Conservation (phyloP, 2,888 invertebrate species). For the Phengaris arion region DNA sequence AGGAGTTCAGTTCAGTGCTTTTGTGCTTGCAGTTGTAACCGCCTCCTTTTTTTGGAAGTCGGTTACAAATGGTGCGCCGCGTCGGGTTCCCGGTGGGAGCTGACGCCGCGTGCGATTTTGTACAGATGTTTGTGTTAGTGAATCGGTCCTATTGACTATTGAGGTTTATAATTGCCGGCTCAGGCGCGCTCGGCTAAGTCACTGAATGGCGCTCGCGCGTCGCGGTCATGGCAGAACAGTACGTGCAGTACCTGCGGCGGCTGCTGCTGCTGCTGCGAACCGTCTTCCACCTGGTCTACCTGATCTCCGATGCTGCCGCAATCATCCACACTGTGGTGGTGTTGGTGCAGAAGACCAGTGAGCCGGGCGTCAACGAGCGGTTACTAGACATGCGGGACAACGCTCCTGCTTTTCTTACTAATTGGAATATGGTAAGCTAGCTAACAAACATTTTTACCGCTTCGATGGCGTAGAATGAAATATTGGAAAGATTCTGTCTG, state of each 20-base stretch:
- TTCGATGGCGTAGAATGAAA: no score
- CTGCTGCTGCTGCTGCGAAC: slow-evolving; percentile 20
- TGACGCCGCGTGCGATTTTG: not conserved
- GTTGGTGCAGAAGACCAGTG: not conserved
- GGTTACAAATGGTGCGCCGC: no score
- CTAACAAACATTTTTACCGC: no score
- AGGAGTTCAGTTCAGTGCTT: no score
- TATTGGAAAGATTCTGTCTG: no score
- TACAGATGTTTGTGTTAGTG: not conserved
- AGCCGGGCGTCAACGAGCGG: no score
- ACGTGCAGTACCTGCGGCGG: slow-evolving; percentile 4
- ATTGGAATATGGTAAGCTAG: slow-evolving; percentile 55
- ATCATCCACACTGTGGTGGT: not conserved
- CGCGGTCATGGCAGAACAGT: slow-evolving; percentile 2
- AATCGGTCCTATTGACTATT: not conserved
- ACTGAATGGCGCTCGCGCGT: not conserved
- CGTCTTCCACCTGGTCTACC: slow-evolving; percentile 12
- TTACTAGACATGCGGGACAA: slow-evolving; percentile 43
- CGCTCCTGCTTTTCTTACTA: slow-evolving; percentile 49
- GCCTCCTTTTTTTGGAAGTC: no score
- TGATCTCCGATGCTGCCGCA: not conserved
- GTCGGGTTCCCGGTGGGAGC: no score
- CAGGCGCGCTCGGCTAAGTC: not conserved
- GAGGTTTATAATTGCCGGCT: not conserved
- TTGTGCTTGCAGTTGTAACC: no score